phyloP scores from a whole-genome alignment of 2,888 invertebrate genomes.

The Caenorhabditis drosophilae region DNA sequence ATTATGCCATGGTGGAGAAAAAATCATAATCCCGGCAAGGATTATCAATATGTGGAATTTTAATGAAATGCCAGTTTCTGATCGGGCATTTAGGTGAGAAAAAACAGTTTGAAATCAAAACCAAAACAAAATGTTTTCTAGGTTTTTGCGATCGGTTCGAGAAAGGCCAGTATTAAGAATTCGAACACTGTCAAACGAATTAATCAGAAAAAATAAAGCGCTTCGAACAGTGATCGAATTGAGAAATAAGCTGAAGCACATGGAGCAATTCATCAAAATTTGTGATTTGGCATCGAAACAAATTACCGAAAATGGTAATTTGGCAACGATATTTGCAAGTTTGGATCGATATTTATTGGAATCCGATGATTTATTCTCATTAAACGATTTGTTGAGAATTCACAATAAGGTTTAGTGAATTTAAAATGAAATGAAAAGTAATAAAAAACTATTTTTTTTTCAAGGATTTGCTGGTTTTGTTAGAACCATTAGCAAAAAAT shows the following conservation, averaged over 20 bases:
- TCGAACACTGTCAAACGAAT: slow-evolving; percentile 15
- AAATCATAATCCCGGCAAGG: slow-evolving; percentile 76
- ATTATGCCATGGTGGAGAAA: slow-evolving; percentile 82
- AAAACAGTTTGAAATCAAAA: background rate
- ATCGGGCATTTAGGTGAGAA: slow-evolving; percentile 79
- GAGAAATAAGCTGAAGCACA: slow-evolving; percentile 77
- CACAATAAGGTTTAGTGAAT: slow-evolving; percentile 59
- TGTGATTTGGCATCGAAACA: slow-evolving; percentile 21
- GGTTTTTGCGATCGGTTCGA: slow-evolving; percentile 30
- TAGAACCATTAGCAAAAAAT: slow-evolving; percentile 32
- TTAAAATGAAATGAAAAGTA: no score
- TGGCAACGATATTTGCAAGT: slow-evolving; percentile 59
- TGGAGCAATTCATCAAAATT: slow-evolving; percentile 72
- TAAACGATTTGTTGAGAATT: slow-evolving; percentile 59
- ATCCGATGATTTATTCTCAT: slow-evolving; percentile 58
- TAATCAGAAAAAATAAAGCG: slow-evolving; percentile 30
- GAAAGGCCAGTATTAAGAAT: slow-evolving; percentile 30
- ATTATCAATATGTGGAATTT: slow-evolving; percentile 73
- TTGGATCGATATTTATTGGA: slow-evolving; percentile 56
- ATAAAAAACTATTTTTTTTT: background rate
- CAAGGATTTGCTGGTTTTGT: slow-evolving; percentile 26
- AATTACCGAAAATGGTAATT: slow-evolving; percentile 42
- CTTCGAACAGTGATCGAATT: slow-evolving; percentile 70
- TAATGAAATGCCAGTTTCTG: slow-evolving; percentile 81
- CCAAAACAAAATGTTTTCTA: background rate